Evolutionary conservation across 2,797 vertebrate genomes (phyloP).

Genomic region (Cirrhinus molitorella): DNA sequence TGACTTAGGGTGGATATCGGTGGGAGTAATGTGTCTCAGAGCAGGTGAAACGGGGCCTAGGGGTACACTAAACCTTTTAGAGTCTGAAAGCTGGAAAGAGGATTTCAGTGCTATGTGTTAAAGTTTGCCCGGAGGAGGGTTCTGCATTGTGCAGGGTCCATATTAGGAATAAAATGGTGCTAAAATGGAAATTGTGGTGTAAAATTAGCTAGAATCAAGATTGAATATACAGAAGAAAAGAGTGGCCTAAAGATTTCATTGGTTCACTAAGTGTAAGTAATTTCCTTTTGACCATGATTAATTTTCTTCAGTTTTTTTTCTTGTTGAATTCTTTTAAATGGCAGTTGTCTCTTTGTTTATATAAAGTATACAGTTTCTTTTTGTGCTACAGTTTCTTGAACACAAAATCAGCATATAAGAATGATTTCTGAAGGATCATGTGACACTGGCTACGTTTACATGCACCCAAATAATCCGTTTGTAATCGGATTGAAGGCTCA

Average conservation of each 20-base stretch:
- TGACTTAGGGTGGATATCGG: conserved; percentile 27
- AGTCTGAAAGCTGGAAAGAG: conserved; percentile 41
- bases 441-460: too few species aligned
- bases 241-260: conserved; percentile 5
- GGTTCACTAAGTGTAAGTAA: not conserved
- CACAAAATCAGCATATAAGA: not conserved
- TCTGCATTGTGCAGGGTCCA: not conserved
- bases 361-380: too few species aligned
- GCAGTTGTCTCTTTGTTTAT: not conserved
- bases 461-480: too few species aligned
- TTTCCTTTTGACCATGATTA: not conserved
- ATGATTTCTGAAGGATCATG: not conserved
- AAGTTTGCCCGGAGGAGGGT: conserved; percentile 39
- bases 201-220: conserved; percentile 18
- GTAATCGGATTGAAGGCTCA: too few species aligned
- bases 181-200: conserved; percentile 17
- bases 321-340: conserved; percentile 7
- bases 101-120: conserved; percentile 31
- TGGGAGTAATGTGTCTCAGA: conserved; percentile 44
- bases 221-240: not conserved
- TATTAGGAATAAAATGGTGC: conserved; percentile 34
- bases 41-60: conserved; percentile 38
- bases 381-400: too few species aligned
- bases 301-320: not conserved
- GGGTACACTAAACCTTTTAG: conserved; percentile 51